A percentile compares a stretch with the other conserved stretches of the same genome.
Evolutionary conservation across 1,140 invertebrate genomes (phyloP).

Genomic region (Ericerus pela): DNA sequence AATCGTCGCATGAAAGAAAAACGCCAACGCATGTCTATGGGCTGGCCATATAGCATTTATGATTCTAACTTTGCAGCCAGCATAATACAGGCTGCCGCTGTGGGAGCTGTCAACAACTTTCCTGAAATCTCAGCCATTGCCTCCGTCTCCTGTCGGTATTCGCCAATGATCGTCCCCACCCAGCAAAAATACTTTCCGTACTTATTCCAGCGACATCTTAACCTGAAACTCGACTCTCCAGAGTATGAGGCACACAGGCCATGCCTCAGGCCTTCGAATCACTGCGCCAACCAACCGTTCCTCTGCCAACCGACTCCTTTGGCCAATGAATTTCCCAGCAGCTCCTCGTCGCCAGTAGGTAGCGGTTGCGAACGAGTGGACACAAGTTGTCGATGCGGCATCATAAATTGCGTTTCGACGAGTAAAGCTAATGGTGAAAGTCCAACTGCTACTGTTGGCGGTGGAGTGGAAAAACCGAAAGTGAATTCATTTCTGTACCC

Average conservation of each 20-base stretch:
- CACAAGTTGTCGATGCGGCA: slow-evolving; percentile 25
- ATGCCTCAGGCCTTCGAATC: slow-evolving; percentile 22
- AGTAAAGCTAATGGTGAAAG: not conserved
- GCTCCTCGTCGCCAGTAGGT: slow-evolving; percentile 29
- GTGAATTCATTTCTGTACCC: not conserved
- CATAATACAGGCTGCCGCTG: slow-evolving; percentile 67
- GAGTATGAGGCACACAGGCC: slow-evolving; percentile 9
- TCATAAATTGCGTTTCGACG: slow-evolving; percentile 26
- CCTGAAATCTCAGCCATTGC: slow-evolving; percentile 28
- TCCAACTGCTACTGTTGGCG: not conserved
- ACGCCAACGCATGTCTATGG: slow-evolving; percentile 76
- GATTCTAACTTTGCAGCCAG: slow-evolving; percentile 83
- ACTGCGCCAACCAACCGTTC: slow-evolving; percentile 15
- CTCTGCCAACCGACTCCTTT: slow-evolving; percentile 13
- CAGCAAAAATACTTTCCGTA: slow-evolving; percentile 9
- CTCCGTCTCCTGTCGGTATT: slow-evolving; percentile 26
- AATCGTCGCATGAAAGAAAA: slow-evolving; percentile 99
- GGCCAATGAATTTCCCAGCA: slow-evolving; percentile 22
- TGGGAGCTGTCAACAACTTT: slow-evolving; percentile 23
- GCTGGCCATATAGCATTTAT: slow-evolving; percentile 90
- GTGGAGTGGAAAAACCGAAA: slow-evolving; percentile 2
- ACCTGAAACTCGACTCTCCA: slow-evolving; percentile 11
- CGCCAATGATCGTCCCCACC: slow-evolving; percentile 13
- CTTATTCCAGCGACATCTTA: slow-evolving; percentile 6
- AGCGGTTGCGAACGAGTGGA: slow-evolving; percentile 30